These are phyloP conservation scores for Coleophora flavipennella DNA, from an alignment of 2,888 invertebrate genomes.

Conservation along the genomic window DNA sequence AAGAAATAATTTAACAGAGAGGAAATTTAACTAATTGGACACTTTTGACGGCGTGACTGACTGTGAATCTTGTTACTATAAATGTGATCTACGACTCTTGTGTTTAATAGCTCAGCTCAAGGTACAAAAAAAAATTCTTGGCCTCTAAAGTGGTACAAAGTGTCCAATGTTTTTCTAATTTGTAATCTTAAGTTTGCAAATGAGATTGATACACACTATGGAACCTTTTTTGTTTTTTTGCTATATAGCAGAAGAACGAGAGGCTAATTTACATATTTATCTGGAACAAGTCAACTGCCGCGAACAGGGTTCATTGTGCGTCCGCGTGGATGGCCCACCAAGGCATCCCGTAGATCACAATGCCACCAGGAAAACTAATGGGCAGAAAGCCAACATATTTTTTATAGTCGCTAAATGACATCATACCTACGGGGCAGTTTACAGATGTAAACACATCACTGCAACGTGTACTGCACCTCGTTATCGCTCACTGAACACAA, in stretches of 20 bases:
- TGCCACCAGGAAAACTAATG: slow-evolving; percentile 62
- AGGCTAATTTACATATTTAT: slow-evolving; percentile 38
- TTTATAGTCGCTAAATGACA: slow-evolving; percentile 66
- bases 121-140: no score
- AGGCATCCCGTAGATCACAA: slow-evolving; percentile 29
- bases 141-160: no score
- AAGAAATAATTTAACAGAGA: no score
- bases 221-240: no score
- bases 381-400: slow-evolving; percentile 70
- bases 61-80: no score
- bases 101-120: no score
- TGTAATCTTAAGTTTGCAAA: no score
- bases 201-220: no score
- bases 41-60: no score
- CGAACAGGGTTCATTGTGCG: slow-evolving; percentile 50
- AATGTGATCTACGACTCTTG: no score
- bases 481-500: slow-evolving; percentile 25
- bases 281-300: slow-evolving; percentile 44
- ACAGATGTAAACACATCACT: slow-evolving; percentile 70
- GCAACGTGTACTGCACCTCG: slow-evolving; percentile 33
- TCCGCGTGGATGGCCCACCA: slow-evolving; percentile 47
- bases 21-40: no score
- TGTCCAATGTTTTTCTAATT: no score
- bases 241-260: slow-evolving; percentile 22
- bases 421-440: slow-evolving; percentile 65